Base-by-base conservation (phyloP, 2,113 vertebrate genomes). In the Leiothrix lutea region DNA sequence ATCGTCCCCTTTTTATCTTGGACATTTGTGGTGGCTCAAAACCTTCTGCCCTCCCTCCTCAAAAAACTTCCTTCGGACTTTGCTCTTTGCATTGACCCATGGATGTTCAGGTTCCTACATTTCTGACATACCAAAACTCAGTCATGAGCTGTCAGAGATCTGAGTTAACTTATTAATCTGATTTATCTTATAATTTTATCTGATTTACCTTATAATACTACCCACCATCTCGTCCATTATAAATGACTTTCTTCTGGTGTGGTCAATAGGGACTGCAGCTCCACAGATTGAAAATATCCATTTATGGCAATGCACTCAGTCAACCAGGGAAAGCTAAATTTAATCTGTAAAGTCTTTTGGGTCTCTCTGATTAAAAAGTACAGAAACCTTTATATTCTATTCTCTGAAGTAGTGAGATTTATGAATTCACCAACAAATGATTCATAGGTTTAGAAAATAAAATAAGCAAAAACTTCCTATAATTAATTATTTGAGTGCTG, bases 291-390 rank as follows among this genome's bases (percentile, higher is more conserved):
- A 90, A 95, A 96, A 93, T 94, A 82, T 66, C 90, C 88, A 93
- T 96, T 94, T 96, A 95, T 96, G 93, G 95, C 60, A 96, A 96
- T 90, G 81, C 51, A 70, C 79, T 94, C 82, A 57, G 81, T 93
- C 74, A 92, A 23, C 42, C 26, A 64, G 64, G 50, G 88, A 93
- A 96, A 96, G 92, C 93, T 97, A 92, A 90, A 96, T 96, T 96
- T 96, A 91, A 96, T 96, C 90, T 93, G 75, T 71, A 91, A 94
- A 92, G 89, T n/a, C 57, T 87, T 50, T 88, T 93, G 81, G 67
- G 75, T 93, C 51, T 93, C 91, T 86, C 80, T 93, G 71, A 92
- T 78, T 94, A 91, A 94, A 6, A 80, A 90, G 35, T 86, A 95
- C 74, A 84, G 88, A 88, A 95, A 83, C 75, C 72, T 90, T 80